Evolutionary conservation across 1,140 invertebrate genomes (phyloP).

Genomic region (Drosophila kohkoa): DNA sequence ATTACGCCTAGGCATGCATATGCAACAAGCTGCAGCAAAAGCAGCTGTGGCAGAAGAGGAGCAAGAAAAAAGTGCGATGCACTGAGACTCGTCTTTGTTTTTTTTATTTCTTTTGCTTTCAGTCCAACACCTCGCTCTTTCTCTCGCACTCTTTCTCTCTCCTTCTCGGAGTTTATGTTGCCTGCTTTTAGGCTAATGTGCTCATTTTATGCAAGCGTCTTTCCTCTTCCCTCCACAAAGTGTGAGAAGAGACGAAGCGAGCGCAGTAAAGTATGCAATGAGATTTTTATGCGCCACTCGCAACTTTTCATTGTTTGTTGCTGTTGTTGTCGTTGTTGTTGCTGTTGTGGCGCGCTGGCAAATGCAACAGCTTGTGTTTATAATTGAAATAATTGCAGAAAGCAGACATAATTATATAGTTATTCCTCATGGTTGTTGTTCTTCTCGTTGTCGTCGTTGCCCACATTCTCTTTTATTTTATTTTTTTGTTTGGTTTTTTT

Average conservation of each 20-base stretch:
- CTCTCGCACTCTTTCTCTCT: neutral
- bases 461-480: constrained; percentile 20
- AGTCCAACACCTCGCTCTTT: constrained; percentile 44
- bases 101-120: constrained; percentile 40
- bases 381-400: constrained; percentile 75
- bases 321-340: constrained; percentile 31
- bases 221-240: neutral
- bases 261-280: constrained; percentile 45
- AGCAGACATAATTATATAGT: constrained; percentile 71
- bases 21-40: constrained; percentile 55
- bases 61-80: constrained; percentile 45
- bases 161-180: constrained; percentile 29
- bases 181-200: constrained; percentile 69
- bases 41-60: constrained; percentile 17
- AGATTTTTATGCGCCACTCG: constrained; percentile 57
- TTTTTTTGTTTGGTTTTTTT: neutral
- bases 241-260: neutral
- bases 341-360: constrained; percentile 44
- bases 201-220: constrained; percentile 62
- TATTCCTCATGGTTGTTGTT: constrained; percentile 29
- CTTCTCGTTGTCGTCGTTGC: constrained; percentile 15
- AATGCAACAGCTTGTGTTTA: constrained; percentile 73
- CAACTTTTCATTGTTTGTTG: constrained; percentile 57
- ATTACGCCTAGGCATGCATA: constrained; percentile 57
- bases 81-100: constrained; percentile 25